Evolutionary conservation across 2,888 invertebrate genomes (phyloP).

Genomic region (Melolontha melolontha): DNA sequence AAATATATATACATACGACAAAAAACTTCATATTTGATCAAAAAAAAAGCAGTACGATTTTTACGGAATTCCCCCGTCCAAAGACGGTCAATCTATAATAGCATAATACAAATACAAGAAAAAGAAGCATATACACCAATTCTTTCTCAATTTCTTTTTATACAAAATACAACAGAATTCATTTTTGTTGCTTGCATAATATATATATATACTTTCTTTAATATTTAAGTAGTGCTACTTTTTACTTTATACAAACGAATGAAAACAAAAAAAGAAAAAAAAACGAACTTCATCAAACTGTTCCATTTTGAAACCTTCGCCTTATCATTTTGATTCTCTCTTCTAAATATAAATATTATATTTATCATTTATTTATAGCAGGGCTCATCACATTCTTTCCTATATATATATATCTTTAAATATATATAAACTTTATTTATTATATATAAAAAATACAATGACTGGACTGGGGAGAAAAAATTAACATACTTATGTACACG

Average conservation of each 20-base stretch:
- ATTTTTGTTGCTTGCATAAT: no score
- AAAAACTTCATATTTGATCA: no score
- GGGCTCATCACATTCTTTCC: conserved; percentile 43
- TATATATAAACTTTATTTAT: conserved; percentile 37
- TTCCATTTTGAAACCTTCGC: conserved; percentile 52
- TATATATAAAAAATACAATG: conserved; percentile 41
- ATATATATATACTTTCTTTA: background rate
- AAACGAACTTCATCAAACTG: conserved; percentile 27
- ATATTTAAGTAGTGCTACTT: conserved; percentile 45
- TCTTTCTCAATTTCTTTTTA: conserved; percentile 46
- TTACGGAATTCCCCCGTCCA: no score
- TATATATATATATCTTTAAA: conserved; percentile 13
- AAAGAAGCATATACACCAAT: conserved; percentile 44
- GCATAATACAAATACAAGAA: conserved; percentile 42
- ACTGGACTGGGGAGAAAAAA: conserved; percentile 40
- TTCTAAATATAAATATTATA: conserved; percentile 42
- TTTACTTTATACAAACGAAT: conserved; percentile 51
- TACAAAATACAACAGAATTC: conserved; percentile 49
- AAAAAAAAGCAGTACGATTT: no score
- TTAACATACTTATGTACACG: conserved; percentile 36
- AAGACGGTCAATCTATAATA: no score
- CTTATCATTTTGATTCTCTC: conserved; percentile 44
- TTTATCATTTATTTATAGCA: conserved; percentile 30
- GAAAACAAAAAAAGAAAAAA: conserved; percentile 2
- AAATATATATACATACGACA: no score